Evolutionary conservation across 1,140 invertebrate species (phyloP).

Genomic region (Archegozetes longisetosus): DNA sequence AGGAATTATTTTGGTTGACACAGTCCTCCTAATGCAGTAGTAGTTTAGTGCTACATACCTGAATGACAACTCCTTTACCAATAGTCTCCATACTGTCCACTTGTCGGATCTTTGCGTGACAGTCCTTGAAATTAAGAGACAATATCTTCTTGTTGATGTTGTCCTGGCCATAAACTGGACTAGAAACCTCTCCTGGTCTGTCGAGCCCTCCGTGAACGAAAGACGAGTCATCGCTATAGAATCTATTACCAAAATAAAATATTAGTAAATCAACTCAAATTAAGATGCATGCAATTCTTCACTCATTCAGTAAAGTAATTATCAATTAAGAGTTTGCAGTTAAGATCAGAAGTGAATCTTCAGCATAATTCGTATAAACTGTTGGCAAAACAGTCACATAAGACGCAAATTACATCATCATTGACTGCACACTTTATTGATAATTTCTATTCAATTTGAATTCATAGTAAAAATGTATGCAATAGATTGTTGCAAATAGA

Average conservation of each 20-base stretch:
- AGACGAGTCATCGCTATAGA: conserved; percentile 85
- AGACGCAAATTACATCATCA: conserved; percentile 4
- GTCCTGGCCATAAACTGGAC: conserved; percentile 72
- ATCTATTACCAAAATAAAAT: conserved; percentile 40
- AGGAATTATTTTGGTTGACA: too few relatives aligned
- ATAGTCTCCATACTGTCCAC: conserved; percentile 77
- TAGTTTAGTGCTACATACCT: conserved; percentile 36
- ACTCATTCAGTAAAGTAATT: background rate
- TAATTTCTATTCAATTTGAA: background rate
- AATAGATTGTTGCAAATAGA: background rate
- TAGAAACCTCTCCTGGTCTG: conserved; percentile 54
- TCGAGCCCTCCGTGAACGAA: conserved; percentile 86
- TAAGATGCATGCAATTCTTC: conserved; percentile 8
- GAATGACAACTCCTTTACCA: conserved; percentile 84
- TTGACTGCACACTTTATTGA: background rate
- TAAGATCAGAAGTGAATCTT: background rate
- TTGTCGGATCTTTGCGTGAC: conserved; percentile 90
- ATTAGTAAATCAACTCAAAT: conserved; percentile 14
- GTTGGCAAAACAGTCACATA: background rate
- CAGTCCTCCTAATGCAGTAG: background rate
- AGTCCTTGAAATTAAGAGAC: conserved; percentile 84
- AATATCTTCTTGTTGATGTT: conserved; percentile 92
- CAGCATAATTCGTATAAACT: background rate
- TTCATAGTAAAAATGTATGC: conserved; percentile 1
- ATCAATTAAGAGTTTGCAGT: background rate